These are phyloP conservation scores for Sphinx pinastri DNA, from an alignment of 2,888 invertebrate species.

Conservation along the genomic window DNA sequence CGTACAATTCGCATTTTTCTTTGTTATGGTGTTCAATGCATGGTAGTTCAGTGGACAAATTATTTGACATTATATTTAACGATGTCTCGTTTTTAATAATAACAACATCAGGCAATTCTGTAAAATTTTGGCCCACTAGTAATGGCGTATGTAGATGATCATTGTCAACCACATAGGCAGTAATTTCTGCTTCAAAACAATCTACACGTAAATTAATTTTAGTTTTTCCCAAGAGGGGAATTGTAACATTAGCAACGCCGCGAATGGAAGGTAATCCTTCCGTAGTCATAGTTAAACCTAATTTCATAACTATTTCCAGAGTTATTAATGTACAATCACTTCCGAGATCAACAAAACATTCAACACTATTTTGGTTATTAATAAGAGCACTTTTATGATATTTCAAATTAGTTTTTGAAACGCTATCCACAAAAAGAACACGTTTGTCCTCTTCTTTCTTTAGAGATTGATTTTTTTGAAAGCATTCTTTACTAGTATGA, in stretches of 20 bases:
- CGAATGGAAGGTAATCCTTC: background rate
- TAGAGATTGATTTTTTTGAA: background rate
- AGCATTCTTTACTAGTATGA: background rate
- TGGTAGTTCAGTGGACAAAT: background rate
- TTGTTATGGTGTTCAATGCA: background rate
- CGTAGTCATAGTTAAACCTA: background rate
- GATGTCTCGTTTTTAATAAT: background rate
- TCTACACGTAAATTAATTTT: background rate
- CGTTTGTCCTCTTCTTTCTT: background rate
- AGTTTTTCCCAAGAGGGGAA: background rate
- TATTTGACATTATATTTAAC: too few relatives aligned
- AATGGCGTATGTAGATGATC: background rate
- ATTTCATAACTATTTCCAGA: background rate
- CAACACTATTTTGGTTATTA: too few relatives aligned
- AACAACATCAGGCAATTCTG: constrained; percentile 5
- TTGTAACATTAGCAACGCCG: background rate
- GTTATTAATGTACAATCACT: background rate
- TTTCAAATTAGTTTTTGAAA: too few relatives aligned
- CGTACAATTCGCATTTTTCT: background rate
- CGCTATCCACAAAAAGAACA: too few relatives aligned
- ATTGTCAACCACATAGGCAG: background rate
- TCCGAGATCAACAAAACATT: too few relatives aligned
- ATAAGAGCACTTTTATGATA: too few relatives aligned
- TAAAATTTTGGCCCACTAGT: background rate
- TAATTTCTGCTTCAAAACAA: background rate